Conservation (phyloP, 2,797 vertebrate genomes). For the Alosa sapidissima region DNA sequence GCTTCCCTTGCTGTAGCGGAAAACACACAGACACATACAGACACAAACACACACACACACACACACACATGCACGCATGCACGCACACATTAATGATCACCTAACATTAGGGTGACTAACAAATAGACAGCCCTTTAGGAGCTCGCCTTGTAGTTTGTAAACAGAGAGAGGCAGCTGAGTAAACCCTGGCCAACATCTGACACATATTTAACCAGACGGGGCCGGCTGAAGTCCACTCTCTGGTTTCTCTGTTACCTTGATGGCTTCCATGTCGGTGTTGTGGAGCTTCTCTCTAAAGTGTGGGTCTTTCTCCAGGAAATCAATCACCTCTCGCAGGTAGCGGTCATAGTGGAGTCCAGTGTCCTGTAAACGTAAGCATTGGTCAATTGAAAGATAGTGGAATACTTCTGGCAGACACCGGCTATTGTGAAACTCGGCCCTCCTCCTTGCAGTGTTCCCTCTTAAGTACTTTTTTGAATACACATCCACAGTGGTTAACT, state of each 20-base stretch:
- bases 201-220: background rate
- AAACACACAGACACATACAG: constrained; percentile 23
- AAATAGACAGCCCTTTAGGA: background rate
- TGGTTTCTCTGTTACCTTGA: constrained; percentile 77
- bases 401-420: background rate
- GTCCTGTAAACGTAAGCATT: constrained; percentile 70
- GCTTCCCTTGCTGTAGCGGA: constrained; percentile 82
- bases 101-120: constrained; percentile 5
- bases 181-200: background rate
- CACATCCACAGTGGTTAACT: background rate
- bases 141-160: constrained; percentile 11
- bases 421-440: background rate
- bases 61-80: background rate
- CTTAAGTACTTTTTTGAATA: background rate
- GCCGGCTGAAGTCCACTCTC: background rate
- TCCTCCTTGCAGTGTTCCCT: background rate
- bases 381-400: background rate
- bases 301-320: constrained; percentile 90
- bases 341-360: constrained; percentile 93
- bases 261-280: constrained; percentile 89
- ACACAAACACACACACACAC: background rate
- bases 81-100: background rate
- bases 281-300: constrained; percentile 93
- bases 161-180: background rate
- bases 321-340: constrained; percentile 92